Evolutionary conservation across 2,888 invertebrate genomes (phyloP).

Genomic region (Trissoscelio sp.): DNA sequence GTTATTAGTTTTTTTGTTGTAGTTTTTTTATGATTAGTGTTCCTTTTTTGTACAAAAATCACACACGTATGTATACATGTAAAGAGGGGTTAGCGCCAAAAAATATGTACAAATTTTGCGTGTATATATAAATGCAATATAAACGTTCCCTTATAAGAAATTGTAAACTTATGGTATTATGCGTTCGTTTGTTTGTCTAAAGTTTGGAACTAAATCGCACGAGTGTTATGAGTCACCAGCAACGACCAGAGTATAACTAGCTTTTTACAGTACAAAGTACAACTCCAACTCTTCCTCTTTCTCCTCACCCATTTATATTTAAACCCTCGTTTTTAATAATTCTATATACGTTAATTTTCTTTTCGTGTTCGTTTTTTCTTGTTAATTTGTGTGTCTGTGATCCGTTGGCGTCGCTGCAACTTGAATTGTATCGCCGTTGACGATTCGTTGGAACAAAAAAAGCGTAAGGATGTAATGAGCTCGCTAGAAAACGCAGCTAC

Average conservation of each 20-base stretch:
- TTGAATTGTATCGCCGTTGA: conserved; percentile 70
- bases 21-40: conserved; percentile 2
- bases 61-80: conserved; percentile 57
- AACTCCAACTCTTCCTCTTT: conserved; percentile 76
- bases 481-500: conserved; percentile 35
- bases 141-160: conserved; percentile 57
- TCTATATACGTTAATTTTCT: conserved; percentile 44
- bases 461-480: conserved; percentile 79
- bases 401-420: conserved; percentile 32
- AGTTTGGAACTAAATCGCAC: conserved; percentile 52
- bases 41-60: conserved; percentile 61
- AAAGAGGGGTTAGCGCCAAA: conserved; percentile 53
- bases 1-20: not conserved
- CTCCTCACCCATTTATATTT: conserved; percentile 44
- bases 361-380: conserved; percentile 8
- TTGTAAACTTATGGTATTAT: conserved; percentile 53
- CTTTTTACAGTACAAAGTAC: conserved; percentile 83
- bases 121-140: conserved; percentile 66
- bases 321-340: conserved; percentile 48
- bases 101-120: conserved; percentile 66
- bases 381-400: conserved; percentile 41
- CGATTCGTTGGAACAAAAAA: conserved; percentile 72
- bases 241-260: conserved; percentile 81
- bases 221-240: conserved; percentile 74
- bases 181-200: conserved; percentile 39